A percentile compares a stretch with the other conserved stretches of the same genome.
Conservation (phyloP, 2,797 vertebrate genomes). For the Anomalospiza imberbis region DNA sequence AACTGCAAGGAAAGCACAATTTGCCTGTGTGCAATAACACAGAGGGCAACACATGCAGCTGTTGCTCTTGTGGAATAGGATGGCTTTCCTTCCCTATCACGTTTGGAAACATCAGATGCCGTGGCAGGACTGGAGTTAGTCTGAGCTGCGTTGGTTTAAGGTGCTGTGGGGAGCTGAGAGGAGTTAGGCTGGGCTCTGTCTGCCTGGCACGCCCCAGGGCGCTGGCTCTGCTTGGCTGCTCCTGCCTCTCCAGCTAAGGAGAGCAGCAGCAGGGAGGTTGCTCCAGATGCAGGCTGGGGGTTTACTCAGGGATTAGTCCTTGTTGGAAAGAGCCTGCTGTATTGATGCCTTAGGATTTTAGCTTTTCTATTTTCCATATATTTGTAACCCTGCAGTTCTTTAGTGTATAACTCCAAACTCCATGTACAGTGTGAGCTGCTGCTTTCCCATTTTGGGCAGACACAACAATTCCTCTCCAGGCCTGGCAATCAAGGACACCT, state of each 20-base stretch:
- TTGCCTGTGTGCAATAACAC: not conserved
- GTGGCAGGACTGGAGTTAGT: rapidly evolving
- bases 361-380: not conserved
- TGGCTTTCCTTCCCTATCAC: rapidly evolving
- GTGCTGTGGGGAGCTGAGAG: not conserved
- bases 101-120: rapidly evolving
- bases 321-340: not conserved
- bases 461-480: not conserved
- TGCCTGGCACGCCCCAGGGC: rapidly evolving
- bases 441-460: not conserved
- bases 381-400: not conserved
- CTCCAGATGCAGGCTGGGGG: too few species aligned
- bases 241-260: rapidly evolving
- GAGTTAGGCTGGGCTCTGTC: not conserved
- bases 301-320: not conserved
- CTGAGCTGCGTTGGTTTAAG: not conserved
- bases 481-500: not conserved
- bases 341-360: not conserved
- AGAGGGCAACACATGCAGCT: not conserved
- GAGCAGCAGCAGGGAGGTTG: not conserved
- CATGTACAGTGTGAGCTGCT: rapidly evolving
- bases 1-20: not conserved
- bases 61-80: not conserved
- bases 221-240: not conserved
- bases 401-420: not conserved